These are phyloP conservation scores for Caenorhabditis virilis DNA, from an alignment of 2,888 invertebrate genomes.

Conservation along the genomic window DNA sequence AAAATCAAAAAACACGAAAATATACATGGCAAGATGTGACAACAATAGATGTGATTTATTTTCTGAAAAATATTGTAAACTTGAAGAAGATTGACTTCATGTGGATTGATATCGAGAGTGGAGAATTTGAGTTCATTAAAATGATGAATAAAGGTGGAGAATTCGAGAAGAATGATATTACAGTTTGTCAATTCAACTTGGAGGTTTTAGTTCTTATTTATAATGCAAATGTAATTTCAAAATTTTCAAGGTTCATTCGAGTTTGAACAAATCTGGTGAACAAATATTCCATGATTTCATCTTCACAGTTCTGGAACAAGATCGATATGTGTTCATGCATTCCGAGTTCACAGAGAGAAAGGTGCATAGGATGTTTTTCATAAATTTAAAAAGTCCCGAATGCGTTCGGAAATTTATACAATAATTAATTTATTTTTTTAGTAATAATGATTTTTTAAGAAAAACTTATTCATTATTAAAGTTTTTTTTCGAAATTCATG, in stretches of 20 bases:
- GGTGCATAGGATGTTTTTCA: neutral
- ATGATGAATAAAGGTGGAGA: too few relatives aligned
- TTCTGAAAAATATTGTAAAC: constrained; percentile 15
- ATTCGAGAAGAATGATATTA: too few relatives aligned
- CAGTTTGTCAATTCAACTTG: constrained; percentile 37
- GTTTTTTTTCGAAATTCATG: too few relatives aligned
- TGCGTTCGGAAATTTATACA: neutral
- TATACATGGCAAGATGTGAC: constrained; percentile 28
- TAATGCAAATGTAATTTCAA: neutral
- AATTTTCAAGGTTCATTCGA: constrained; percentile 7
- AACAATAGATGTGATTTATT: constrained; percentile 24
- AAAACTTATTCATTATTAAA: too few relatives aligned
- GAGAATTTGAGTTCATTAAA: too few relatives aligned
- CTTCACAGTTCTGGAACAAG: neutral
- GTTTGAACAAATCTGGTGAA: neutral
- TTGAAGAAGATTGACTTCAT: constrained; percentile 22
- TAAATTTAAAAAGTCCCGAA: constrained; percentile 5
- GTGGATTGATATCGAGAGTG: constrained; percentile 39
- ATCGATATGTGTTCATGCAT: constrained; percentile 7
- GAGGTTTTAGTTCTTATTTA: neutral
- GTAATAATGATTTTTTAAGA: too few relatives aligned
- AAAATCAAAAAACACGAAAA: constrained; percentile 19
- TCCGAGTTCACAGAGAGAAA: neutral
- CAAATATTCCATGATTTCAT: constrained; percentile 7
- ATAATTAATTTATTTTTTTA: too few relatives aligned